Base-by-base conservation (phyloP, 2,888 invertebrate species). In the Philereme transversata region DNA sequence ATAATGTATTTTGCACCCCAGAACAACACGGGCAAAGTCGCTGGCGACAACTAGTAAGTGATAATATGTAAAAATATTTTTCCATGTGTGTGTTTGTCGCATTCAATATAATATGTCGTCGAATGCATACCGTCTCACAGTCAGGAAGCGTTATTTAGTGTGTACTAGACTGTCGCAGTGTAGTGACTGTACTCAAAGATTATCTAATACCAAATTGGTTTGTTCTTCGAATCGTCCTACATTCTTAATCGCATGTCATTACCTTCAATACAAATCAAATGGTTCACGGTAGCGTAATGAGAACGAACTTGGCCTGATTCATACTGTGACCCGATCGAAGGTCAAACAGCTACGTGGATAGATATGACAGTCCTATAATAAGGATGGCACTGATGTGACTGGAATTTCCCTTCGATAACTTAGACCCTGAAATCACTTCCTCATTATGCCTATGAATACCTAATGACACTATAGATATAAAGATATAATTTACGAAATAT, bases 301-400 rank as follows among this genome's bases (percentile, higher is more conserved):
- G 46, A 68, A 58, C 53, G 52, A 63, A 65, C 70, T 70, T 72
- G 70, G 36, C 68, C 68, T 60, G 34, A 57, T 69, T 69, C 7
- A 22, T 43, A 47, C 48, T 40, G 11, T 45, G 61, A 66, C 60
- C 45, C 47, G 10, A 7, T 8, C 8, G 62, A 67, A 69, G 68
- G 69, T 58, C 52, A 44, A 11, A 46, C 51, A 41, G 40, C 61
- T 10, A 59, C 53, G 40, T 57, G 67, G 64, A 68, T 70, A 66
- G 63, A 65, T 64, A 63, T 52, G 60, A 63, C 48, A 55, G 61
- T 52, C 52, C 71, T 70, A 62, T 67, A 61, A 53, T 68, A 67
- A 67, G 67, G 63, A 63, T 40, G 46, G 45, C 22, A 48, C 36
- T 9, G 43, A 55, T 69, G 65, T 65, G 71, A 70, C 57, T 49